A percentile compares a stretch with the other conserved stretches of the same genome.
These are phyloP conservation scores for Enteromius afrohamiltoni DNA, from an alignment of 2,797 vertebrate species.

Conservation along the genomic window DNA sequence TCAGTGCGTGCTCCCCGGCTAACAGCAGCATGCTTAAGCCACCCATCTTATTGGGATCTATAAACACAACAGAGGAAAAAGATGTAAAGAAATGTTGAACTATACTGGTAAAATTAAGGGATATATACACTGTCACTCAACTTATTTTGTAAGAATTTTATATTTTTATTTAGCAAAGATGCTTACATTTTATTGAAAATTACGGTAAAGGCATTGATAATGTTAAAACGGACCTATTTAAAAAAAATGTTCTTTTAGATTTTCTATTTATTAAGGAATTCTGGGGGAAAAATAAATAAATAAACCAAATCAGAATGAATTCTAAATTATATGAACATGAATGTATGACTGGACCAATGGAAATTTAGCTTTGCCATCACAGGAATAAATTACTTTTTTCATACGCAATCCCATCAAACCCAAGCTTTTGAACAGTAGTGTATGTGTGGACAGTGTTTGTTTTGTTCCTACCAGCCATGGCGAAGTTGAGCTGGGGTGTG, in stretches of 20 bases:
- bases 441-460: background rate
- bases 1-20: slow-evolving; percentile 95
- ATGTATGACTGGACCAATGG: background rate
- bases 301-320: background rate
- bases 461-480: slow-evolving; percentile 90
- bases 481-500: slow-evolving; percentile 95
- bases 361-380: background rate
- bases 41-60: slow-evolving; percentile 90
- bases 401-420: background rate
- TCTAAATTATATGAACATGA: background rate
- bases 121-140: background rate
- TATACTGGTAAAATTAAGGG: background rate
- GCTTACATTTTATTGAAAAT: background rate
- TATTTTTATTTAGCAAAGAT: background rate
- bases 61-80: slow-evolving; percentile 21
- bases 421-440: background rate
- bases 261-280: background rate
- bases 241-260: background rate
- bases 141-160: background rate
- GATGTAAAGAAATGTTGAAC: background rate
- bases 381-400: background rate
- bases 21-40: slow-evolving; percentile 97
- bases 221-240: background rate
- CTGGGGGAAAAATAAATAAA: background rate
- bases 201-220: background rate